phyloP scores from a whole-genome alignment of 2,888 invertebrate genomes.

The Sinelater perroti region DNA sequence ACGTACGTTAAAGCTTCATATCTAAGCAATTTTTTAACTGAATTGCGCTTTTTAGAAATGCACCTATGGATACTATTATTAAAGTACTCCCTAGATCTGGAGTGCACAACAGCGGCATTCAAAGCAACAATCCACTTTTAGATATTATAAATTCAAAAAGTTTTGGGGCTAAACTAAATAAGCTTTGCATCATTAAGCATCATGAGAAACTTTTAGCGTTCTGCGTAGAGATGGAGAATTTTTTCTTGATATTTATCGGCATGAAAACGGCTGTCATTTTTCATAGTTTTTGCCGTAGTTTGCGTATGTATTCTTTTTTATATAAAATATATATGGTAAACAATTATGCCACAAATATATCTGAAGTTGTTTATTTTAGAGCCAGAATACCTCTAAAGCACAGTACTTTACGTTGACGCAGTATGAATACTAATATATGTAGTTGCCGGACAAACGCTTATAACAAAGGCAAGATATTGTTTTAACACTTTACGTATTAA shows the following conservation, averaged over 20 bases:
- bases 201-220: constrained; percentile 1
- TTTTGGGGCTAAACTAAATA: background rate
- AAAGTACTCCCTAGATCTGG: no score
- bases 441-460: background rate
- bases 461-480: background rate
- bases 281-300: background rate
- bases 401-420: background rate
- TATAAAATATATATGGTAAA: background rate
- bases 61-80: no score
- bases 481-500: no score
- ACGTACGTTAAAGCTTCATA: no score
- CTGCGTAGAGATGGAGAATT: background rate
- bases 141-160: background rate
- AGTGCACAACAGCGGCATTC: no score
- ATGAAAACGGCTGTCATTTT: background rate
- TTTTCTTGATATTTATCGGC: background rate
- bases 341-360: no score
- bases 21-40: no score
- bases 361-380: background rate
- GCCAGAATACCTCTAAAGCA: background rate
- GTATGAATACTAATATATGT: background rate
- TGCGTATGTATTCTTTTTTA: background rate
- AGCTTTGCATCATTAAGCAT: background rate
- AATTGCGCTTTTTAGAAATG: no score
- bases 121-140: background rate